A percentile compares a stretch with the other conserved stretches of the same genome.
These are phyloP conservation scores for Peromyscus eremicus DNA, from an alignment of 2,797 vertebrate genomes.

Conservation along the genomic window DNA sequence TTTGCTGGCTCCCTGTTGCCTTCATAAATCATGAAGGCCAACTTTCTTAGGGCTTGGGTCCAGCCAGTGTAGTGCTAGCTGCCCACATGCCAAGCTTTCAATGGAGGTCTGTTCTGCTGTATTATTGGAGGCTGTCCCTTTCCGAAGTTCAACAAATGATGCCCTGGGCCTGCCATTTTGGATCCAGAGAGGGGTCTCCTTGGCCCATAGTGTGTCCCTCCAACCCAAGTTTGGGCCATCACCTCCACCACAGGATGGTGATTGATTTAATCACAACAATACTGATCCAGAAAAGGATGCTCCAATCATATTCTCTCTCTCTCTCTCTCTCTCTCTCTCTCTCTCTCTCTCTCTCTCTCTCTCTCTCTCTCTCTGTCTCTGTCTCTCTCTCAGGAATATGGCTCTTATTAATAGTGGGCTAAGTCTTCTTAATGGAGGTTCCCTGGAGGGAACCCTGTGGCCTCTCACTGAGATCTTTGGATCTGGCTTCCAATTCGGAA, in stretches of 20 bases:
- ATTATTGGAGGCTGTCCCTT: not conserved
- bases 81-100: not conserved
- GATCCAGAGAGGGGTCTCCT: too few relatives aligned
- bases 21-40: constrained; percentile 78
- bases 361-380: constrained; percentile 45
- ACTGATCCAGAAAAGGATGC: not conserved
- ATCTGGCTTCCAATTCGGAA: not conserved
- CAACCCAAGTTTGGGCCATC: not conserved
- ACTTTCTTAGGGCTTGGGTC: constrained; percentile 68
- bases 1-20: constrained; percentile 80
- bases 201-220: not conserved
- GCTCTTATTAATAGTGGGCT: not conserved
- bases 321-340: not conserved
- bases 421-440: not conserved
- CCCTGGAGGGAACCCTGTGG: not conserved
- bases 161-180: not conserved
- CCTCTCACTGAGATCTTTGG: not conserved
- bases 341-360: not conserved
- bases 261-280: constrained; percentile 24
- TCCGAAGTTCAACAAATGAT: not conserved
- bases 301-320: constrained; percentile 8
- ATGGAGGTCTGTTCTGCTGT: not conserved
- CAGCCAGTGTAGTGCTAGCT: constrained; percentile 30
- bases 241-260: not conserved
- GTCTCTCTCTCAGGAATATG: not conserved